Base-by-base conservation (phyloP, 2,113 vertebrate species). In the Microcebus lehilahytsara region DNA sequence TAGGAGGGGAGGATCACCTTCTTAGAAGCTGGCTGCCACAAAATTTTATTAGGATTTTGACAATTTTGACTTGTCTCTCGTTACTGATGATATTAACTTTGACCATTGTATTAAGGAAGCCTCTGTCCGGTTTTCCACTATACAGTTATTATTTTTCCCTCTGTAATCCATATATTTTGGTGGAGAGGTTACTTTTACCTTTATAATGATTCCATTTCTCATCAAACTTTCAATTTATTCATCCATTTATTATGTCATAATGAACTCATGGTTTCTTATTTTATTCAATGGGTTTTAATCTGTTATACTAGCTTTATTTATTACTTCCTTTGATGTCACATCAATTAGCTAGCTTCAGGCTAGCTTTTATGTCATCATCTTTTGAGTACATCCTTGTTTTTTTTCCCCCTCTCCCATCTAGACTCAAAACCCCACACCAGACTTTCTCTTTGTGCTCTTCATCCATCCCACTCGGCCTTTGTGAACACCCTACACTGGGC, bases 201-300 rank as follows among this genome's bases (percentile, higher is more conserved):
- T 83, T 46, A 25, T 72, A 93, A 91, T 72, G 84, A 87, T 53
- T 95, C 9, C 17, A 51, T 79, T 93, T 93, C 58, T 95, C 37
- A 90, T 60, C 23, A 66, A 46, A 96, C 6, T 94, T 95, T 93
- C 34, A 95, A 91, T 49, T 77, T 88, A 42, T 53, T 92, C 40
- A 95, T 87, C 56, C 87, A 62, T 58, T 80, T 87, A 80, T 60
- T 93, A 42, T 8, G 53, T 60, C 67, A 30, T 22, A 53, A 80
- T 66, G 7, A 37, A 64, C 42, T 66, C 4, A 27, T 3, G 6
- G 27, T 66, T 89, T 80, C 49, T 64, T 94, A 40, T 74, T 93
- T 96, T 91, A 69, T 60, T 89, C 51, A 77, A 22, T 81, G 34
- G 30, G 46, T 75, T 93, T 95, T 79, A 49, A 75, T 66, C 46